Conservation (phyloP, 1,140 invertebrate genomes). For the Saccostrea glomerata region DNA sequence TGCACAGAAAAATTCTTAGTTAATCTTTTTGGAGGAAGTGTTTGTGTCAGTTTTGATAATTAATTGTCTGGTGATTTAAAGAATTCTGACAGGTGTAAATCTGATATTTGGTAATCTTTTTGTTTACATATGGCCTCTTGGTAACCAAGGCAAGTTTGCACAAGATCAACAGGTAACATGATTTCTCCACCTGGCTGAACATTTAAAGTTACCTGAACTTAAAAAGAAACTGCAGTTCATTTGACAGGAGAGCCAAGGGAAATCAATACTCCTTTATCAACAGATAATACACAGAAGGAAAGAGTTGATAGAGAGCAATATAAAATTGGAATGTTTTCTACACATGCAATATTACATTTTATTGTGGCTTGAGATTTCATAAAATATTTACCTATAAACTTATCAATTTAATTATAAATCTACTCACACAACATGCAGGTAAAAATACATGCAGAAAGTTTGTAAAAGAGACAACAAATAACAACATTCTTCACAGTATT, state of each 20-base stretch:
- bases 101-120: conserved; percentile 8
- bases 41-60: not conserved
- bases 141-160: conserved; percentile 54
- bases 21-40: not conserved
- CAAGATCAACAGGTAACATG: conserved; percentile 56
- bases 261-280: conserved; percentile 5
- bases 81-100: conserved; percentile 22
- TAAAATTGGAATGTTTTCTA: not conserved
- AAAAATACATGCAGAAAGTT: not conserved
- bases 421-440: not conserved
- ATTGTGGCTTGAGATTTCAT: not conserved
- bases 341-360: conserved; percentile 13
- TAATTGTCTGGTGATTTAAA: conserved; percentile 19
- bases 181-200: conserved; percentile 33
- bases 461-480: not conserved
- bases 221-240: conserved; percentile 20
- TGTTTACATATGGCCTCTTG: conserved; percentile 56
- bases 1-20: not conserved
- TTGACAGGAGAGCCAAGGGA: not conserved
- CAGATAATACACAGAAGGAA: not conserved
- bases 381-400: not conserved
- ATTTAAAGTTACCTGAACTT: conserved; percentile 38
- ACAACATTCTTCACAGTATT: not conserved
- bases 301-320: not conserved
- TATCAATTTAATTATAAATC: not conserved